Base-by-base conservation (phyloP, 1,140 invertebrate species). In the Drosophila miranda region DNA sequence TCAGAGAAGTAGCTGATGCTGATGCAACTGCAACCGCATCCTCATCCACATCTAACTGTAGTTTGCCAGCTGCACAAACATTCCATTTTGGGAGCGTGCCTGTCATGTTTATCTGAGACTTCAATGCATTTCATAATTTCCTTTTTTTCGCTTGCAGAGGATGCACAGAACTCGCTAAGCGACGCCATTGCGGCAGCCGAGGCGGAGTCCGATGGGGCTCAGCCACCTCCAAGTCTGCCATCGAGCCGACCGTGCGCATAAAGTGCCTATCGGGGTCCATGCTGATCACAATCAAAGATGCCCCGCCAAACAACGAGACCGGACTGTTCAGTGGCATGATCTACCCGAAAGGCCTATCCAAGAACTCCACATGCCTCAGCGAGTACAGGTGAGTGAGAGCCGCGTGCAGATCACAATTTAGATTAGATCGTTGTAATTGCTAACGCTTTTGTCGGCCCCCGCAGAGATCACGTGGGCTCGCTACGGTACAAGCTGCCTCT, bases 341-440 rank as follows among this genome's bases (percentile, higher is more conserved):
- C 57, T 98, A 98, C 92, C 97, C 97, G 3, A 95, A 96, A 81
- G 97, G 97, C 2, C 92, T 98, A 62, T 96, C 96, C 69, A 97
- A 97, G 91, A 98, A 98, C 91, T 97, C 96, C 34, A 94, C 95
- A 26, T 98, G 97, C 87, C 93, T 98, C 77, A 93, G 94, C 45
- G 96, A 98, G 91, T 97, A 95, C 92, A 93, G 93, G 62, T 92
- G 92, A 34, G 91, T 67, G 46, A 8, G 11, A 14, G 9, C 7
- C 34, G 19, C 28, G 26, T 19, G 13, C 6, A 14, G 44, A 46
- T 46, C 11, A 42, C 28, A 9, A 45, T 38, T 42, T 38, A 42
- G 61, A 43, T 62, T 42, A 26, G 26, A 58, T 38, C 19, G 42
- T n/a, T 52, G 23, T 70, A 60, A 78, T 60, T 38, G 34, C 45